Evolutionary conservation across 2,797 vertebrate genomes (phyloP).

Genomic region (Schizopygopsis pylzovi): DNA sequence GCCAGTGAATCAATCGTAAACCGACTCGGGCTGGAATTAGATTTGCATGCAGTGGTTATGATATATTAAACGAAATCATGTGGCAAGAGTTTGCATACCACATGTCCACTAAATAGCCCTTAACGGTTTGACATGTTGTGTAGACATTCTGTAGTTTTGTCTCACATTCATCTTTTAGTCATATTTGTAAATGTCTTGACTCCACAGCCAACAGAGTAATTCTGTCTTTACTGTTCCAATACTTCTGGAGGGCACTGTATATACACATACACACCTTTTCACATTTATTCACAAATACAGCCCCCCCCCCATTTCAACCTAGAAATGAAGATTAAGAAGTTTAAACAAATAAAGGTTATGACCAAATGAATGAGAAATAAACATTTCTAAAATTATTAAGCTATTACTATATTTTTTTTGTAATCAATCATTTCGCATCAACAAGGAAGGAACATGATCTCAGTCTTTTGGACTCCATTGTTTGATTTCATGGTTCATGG

Average conservation of each 20-base stretch:
- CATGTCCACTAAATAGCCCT: too few species aligned
- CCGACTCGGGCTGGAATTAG: background rate
- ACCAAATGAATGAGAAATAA: background rate
- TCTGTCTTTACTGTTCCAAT: too few species aligned
- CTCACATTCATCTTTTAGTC: too few species aligned
- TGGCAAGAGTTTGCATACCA: background rate
- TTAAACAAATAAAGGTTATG: background rate
- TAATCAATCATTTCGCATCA: background rate
- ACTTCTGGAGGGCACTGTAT: too few species aligned
- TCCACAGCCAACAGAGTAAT: too few species aligned
- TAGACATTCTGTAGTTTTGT: too few species aligned
- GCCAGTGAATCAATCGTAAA: background rate
- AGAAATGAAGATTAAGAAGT: background rate
- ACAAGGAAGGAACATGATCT: background rate
- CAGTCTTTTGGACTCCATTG: background rate
- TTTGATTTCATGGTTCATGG: background rate
- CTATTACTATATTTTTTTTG: background rate
- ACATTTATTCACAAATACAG: background rate
- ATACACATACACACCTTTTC: too few species aligned
- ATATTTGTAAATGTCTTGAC: too few species aligned
- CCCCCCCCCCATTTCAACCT: background rate
- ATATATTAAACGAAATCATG: background rate
- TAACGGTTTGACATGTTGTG: too few species aligned
- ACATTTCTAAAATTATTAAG: background rate
- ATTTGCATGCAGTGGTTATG: background rate